A percentile compares a stretch with the other conserved stretches of the same genome.
These are phyloP conservation scores for Percopsis omiscomaycus DNA, from an alignment of 2,797 vertebrate genomes.

Conservation along the genomic window DNA sequence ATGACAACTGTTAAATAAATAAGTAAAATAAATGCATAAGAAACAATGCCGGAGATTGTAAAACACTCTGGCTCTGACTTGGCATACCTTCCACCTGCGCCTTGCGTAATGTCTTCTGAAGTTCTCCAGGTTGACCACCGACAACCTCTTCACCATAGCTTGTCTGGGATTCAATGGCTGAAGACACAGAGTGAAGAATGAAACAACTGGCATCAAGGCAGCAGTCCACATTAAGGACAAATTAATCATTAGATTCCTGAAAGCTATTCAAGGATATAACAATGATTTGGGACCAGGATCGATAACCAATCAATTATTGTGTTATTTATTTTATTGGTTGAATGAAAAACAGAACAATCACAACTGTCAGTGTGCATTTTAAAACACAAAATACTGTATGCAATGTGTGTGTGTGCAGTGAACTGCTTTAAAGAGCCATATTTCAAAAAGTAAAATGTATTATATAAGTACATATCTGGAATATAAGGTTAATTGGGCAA, in stretches of 20 bases:
- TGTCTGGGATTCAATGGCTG: conserved; percentile 88
- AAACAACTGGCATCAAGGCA: conserved; percentile 10
- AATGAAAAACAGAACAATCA: conserved; percentile 15
- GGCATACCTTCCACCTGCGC: conserved; percentile 90
- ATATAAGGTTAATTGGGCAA: background rate
- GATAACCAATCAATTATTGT: conserved; percentile 41
- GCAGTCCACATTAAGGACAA: background rate
- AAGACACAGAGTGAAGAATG: conserved; percentile 56
- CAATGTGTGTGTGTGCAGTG: background rate
- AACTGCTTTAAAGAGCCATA: conserved; percentile 10
- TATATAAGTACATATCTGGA: background rate
- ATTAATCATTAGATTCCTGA: background rate
- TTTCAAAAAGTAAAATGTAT: conserved; percentile 4
- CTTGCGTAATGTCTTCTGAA: conserved; percentile 90
- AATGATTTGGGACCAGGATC: background rate
- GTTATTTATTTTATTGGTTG: conserved; percentile 24
- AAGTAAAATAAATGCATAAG: background rate
- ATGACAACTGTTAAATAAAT: conserved; percentile 81
- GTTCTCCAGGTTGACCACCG: conserved; percentile 92
- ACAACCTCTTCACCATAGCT: conserved; percentile 88
- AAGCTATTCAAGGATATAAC: background rate
- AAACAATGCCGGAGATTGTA: background rate
- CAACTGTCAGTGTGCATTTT: conserved; percentile 21
- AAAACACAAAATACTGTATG: conserved; percentile 4
- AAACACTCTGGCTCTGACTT: background rate